Base-by-base conservation (phyloP, 2,888 invertebrate species). In the Apotomis turbidana region DNA sequence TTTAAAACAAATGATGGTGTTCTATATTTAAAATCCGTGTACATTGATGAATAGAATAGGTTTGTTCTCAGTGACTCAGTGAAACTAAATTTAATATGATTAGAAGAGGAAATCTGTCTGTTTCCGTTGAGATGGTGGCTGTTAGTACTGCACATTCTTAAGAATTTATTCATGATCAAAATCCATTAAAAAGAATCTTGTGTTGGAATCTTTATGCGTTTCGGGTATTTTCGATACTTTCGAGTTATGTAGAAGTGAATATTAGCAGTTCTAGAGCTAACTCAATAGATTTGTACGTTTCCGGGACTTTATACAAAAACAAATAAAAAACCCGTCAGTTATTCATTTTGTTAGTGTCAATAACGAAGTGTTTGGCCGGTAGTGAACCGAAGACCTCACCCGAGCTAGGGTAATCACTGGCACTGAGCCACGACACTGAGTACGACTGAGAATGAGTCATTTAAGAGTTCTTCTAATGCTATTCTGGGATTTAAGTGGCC, bases 11-110 rank as follows among this genome's bases (percentile, higher is more conserved):
- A 55, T 46, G 36, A 44, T 60, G 15, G 55, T 38, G 44, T 71
- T 71, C 67, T 62, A 62, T 67, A 61, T 62, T 67, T 71, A 62
- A 44, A 71, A 51, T 15, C 5, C 46, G 63, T 70, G 27, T 61
- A 61, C 49, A 49, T 13, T 13, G 46, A 0, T 71, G 54, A 61
- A 59, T 61, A 15, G 41, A 66, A 60, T 55, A 52, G 55, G 13
- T 66, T 54, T 64, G 54, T 61, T 55, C 66, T 55, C 12, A 5
- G 58, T 64, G 64, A 64, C 8, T 64, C 64, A 64, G 54, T 5
- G 4, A 3, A n/a, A 44, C n/a, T 55, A 55, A 27, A 46, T 66
- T 57, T 57, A 41, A 57, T 66, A 27, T 13, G 55, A 57, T 46
- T 66, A 63, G 27, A 12, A 49, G 36, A 57, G 27, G 44, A 46